A percentile compares a stretch with the other conserved stretches of the same genome.
Evolutionary conservation across 2,113 vertebrate species (phyloP).

Genomic region (Pseudorhombus dupliciocellatus): DNA sequence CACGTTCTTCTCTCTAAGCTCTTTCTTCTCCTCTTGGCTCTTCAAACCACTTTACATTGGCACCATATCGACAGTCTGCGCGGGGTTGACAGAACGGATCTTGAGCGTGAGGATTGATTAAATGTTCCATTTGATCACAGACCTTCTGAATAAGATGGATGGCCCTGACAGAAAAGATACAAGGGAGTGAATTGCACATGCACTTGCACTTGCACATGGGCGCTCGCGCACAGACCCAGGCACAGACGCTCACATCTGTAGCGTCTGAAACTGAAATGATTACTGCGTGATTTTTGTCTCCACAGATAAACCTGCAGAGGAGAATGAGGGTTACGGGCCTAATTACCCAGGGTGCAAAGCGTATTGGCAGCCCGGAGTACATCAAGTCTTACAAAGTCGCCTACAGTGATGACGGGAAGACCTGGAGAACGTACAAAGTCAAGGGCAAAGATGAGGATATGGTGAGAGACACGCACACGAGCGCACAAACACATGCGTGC

Average conservation of each 20-base stretch:
- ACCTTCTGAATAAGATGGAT: conserved; percentile 69
- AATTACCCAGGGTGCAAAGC: conserved; percentile 98
- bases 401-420: conserved; percentile 95
- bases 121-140: conserved; percentile 64
- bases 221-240: background rate
- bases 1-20: conserved; percentile 22
- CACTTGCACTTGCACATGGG: conserved; percentile 16
- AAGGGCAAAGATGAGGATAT: conserved; percentile 93
- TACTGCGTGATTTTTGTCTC: conserved; percentile 32
- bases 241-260: background rate
- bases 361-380: conserved; percentile 97
- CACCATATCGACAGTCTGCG: conserved; percentile 57
- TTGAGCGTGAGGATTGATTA: conserved; percentile 61
- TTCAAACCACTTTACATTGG: conserved; percentile 43
- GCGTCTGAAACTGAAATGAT: conserved; percentile 9
- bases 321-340: conserved; percentile 98
- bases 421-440: conserved; percentile 94
- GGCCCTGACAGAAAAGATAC: conserved; percentile 63
- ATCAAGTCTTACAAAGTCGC: conserved; percentile 99
- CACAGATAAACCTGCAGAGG: conserved; percentile 96
- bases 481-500: conserved; percentile 14
- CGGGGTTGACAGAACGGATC: conserved; percentile 55
- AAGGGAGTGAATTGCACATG: conserved; percentile 37
- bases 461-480: conserved; percentile 82
- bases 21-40: conserved; percentile 33